Evolutionary conservation across 2,888 invertebrate genomes (phyloP), one percentile per base, ranked within the genome.

Genomic region (Pristionchus fissidentatus): DNA sequence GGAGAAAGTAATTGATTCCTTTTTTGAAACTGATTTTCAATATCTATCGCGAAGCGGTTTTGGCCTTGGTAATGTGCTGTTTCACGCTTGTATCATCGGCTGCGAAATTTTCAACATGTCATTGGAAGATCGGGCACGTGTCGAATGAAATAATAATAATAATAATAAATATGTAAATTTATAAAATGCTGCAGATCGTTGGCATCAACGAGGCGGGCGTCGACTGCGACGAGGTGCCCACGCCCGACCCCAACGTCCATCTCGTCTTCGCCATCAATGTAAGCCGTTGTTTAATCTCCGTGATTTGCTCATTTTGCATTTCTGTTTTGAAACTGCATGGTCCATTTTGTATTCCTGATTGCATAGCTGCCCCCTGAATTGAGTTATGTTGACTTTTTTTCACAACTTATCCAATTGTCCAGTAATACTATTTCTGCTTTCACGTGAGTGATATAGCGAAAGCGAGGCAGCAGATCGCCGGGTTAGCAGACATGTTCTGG

Each of bases 261-360:
- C 93, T 97, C 57, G 95, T 96, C 92, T 97, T 95, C 93, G 95
- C 96, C 89, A 93, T 97, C 43, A 96, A 97, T 94, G 95, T 90
- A 89, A 73, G 86, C 60, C 32, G 41, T 22, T 57, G 29, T 32
- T 52, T 15, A 52, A 52, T 8, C n/a, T 52, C 52, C 22, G 8
- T 15, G 52, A n/a, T 52, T 15, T 52, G 5, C 26, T n/a, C n/a
- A 8, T 60, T 49, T 19, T 49, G 49, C 19, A 10, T 19, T 19
- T 49, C 49, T 49, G 13, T 19, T 49, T 49, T n/a, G n/a, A n/a
- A n/a, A n/a, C n/a, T n/a, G n/a, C n/a, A n/a, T n/a, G n/a, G n/a
- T n/a, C n/a, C n/a, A n/a, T n/a, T n/a, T n/a, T n/a, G n/a, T n/a
- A n/a, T n/a, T n/a, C n/a, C n/a, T n/a, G n/a, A n/a, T n/a, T n/a